phyloP scores from a whole-genome alignment of 2,797 vertebrate genomes.

The Ctenochaetus hawaiiensis region DNA sequence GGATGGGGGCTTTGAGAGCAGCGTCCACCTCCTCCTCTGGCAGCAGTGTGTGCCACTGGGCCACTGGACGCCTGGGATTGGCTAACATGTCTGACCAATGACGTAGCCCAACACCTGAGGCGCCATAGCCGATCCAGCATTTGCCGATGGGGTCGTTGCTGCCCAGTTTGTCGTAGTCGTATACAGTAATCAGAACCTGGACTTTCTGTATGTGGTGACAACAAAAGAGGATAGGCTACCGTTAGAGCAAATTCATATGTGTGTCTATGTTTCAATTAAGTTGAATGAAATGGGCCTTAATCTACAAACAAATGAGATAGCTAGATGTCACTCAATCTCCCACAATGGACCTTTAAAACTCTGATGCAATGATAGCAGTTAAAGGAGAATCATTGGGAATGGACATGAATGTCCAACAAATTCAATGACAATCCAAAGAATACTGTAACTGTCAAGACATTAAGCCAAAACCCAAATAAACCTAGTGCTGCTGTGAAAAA shows the following conservation, averaged over 20 bases:
- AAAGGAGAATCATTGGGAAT: too few species aligned
- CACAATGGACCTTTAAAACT: too few species aligned
- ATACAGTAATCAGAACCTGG: constrained; percentile 91
- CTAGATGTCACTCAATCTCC: too few species aligned
- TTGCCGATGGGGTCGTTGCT: constrained; percentile 94
- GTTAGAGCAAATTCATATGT: background rate
- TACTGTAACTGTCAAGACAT: too few species aligned
- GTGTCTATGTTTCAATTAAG: background rate
- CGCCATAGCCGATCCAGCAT: constrained; percentile 89
- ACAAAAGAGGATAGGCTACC: background rate
- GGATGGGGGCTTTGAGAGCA: constrained; percentile 86
- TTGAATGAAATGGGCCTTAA: background rate
- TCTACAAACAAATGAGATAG: too few species aligned
- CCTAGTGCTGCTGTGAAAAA: too few species aligned
- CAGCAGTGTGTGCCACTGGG: constrained; percentile 92
- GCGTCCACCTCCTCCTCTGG: constrained; percentile 89
- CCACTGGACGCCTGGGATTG: constrained; percentile 91
- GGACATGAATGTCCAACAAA: too few species aligned
- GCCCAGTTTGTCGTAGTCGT: constrained; percentile 94
- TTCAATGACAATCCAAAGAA: too few species aligned
- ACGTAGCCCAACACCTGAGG: constrained; percentile 89
- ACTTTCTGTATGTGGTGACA: constrained; percentile 84
- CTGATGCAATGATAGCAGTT: too few species aligned
- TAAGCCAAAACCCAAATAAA: too few species aligned
- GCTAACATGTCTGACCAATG: constrained; percentile 96